A percentile compares a stretch with the other conserved stretches of the same genome.
Evolutionary conservation across 2,888 invertebrate genomes (phyloP).

Genomic region (Melikaiella ostensackeni): DNA sequence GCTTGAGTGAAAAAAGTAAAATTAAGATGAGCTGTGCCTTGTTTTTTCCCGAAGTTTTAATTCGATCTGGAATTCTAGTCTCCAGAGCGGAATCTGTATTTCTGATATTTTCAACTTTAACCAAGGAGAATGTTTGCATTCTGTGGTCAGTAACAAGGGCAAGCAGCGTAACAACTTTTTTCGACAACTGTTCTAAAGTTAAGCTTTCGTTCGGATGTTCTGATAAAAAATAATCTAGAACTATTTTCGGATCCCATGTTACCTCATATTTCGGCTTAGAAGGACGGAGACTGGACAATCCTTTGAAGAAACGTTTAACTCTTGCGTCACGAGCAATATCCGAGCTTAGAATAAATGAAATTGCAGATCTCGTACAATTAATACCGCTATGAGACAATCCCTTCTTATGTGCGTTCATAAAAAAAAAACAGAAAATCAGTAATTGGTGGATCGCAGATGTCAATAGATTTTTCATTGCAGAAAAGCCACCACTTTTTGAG

Average conservation of each 20-base stretch:
- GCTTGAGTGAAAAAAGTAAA: constrained; percentile 43
- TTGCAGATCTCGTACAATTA: constrained; percentile 48
- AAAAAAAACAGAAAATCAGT: neutral
- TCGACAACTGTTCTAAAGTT: constrained; percentile 43
- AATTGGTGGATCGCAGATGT: neutral
- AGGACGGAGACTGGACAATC: constrained; percentile 42
- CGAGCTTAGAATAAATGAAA: constrained; percentile 44
- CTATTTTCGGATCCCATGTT: constrained; percentile 45
- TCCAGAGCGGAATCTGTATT: constrained; percentile 37
- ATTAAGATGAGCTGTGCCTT: constrained; percentile 44
- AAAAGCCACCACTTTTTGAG: constrained; percentile 57
- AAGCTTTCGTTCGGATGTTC: constrained; percentile 43
- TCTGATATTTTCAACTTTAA: constrained; percentile 46
- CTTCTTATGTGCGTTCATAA: neutral
- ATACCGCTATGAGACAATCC: constrained; percentile 47
- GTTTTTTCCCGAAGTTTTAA: constrained; percentile 46
- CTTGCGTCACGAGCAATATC: constrained; percentile 40
- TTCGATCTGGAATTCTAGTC: constrained; percentile 48
- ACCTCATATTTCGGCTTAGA: constrained; percentile 42
- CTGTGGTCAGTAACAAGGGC: constrained; percentile 55
- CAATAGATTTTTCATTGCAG: constrained; percentile 37
- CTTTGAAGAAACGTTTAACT: constrained; percentile 46
- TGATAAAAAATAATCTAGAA: constrained; percentile 50
- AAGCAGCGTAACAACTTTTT: constrained; percentile 51
- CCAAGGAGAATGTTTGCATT: constrained; percentile 48